These are phyloP conservation scores for Drosophila robusta DNA, from an alignment of 2,888 invertebrate species.

Conservation along the genomic window DNA sequence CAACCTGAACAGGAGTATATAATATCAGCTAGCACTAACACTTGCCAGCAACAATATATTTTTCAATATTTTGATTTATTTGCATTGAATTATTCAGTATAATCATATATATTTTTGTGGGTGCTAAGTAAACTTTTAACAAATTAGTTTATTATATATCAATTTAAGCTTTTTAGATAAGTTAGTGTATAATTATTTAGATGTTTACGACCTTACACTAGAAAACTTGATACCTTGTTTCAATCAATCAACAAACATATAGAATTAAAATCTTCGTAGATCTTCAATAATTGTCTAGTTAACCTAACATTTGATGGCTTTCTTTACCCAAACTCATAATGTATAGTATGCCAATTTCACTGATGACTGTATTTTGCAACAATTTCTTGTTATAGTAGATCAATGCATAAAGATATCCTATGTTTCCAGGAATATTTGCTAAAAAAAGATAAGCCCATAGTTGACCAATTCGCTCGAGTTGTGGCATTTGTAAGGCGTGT, in stretches of 20 bases:
- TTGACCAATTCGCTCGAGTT: conserved; percentile 23
- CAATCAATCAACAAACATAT: background rate
- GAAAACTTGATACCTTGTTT: too few species aligned
- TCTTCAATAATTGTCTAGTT: background rate
- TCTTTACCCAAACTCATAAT: background rate
- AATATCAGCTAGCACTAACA: too few species aligned
- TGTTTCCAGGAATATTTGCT: conserved; percentile 18
- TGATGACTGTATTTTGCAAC: conserved; percentile 26
- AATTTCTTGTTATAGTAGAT: conserved; percentile 14
- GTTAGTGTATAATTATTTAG: too few species aligned
- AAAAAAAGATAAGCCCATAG: conserved; percentile 19
- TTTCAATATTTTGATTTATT: too few species aligned
- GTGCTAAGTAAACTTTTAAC: too few species aligned
- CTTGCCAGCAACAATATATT: too few species aligned
- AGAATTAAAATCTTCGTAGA: background rate
- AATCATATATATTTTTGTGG: too few species aligned
- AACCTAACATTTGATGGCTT: conserved; percentile 5
- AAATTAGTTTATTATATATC: too few species aligned
- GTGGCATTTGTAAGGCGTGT: conserved; percentile 12
- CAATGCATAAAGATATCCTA: conserved; percentile 6
- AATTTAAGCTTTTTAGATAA: too few species aligned
- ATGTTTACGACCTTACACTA: too few species aligned
- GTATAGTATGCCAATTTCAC: background rate
- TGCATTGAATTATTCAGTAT: too few species aligned
- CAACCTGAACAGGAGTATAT: too few species aligned